These are phyloP conservation scores for Deilephila porcellus DNA, from an alignment of 2,888 invertebrate genomes.

Conservation along the genomic window DNA sequence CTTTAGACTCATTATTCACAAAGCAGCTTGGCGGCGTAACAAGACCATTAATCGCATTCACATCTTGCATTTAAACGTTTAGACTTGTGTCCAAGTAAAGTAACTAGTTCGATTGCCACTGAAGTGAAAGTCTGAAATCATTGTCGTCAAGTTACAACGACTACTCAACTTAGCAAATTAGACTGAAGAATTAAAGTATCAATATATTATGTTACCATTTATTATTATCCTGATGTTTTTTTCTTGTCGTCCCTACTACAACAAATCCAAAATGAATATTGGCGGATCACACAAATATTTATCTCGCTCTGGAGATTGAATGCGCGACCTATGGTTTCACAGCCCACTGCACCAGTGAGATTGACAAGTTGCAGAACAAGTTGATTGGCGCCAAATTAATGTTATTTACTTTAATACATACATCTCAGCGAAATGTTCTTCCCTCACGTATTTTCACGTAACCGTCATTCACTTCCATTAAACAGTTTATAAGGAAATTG, in stretches of 20 bases:
- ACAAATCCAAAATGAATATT: neutral
- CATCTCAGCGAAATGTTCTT: neutral
- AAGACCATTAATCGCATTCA: constrained; percentile 11
- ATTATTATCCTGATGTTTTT: constrained; percentile 7
- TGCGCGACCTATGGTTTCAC: neutral
- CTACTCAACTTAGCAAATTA: constrained; percentile 2
- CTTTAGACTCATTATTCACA: constrained; percentile 16
- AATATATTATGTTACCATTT: constrained; percentile 29
- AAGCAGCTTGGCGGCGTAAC: constrained; percentile 5
- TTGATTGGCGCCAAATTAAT: constrained; percentile 4
- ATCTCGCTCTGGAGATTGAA: neutral
- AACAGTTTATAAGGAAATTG: neutral
- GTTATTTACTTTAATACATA: neutral
- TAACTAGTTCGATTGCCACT: neutral
- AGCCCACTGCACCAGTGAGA: neutral
- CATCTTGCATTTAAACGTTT: constrained; percentile 3
- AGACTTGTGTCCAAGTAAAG: constrained; percentile 6
- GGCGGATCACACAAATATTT: neutral
- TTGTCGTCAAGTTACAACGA: constrained; percentile 23
- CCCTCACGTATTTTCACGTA: neutral
- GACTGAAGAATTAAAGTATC: constrained; percentile 27
- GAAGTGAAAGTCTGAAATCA: constrained; percentile 18
- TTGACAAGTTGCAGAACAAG: neutral
- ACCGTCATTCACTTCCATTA: neutral
- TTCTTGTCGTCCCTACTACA: too few species aligned